A percentile compares a stretch with the other conserved stretches of the same genome.
These are phyloP conservation scores for Tragelaphus strepsiceros DNA, from an alignment of 2,113 vertebrate species.

Conservation along the genomic window DNA sequence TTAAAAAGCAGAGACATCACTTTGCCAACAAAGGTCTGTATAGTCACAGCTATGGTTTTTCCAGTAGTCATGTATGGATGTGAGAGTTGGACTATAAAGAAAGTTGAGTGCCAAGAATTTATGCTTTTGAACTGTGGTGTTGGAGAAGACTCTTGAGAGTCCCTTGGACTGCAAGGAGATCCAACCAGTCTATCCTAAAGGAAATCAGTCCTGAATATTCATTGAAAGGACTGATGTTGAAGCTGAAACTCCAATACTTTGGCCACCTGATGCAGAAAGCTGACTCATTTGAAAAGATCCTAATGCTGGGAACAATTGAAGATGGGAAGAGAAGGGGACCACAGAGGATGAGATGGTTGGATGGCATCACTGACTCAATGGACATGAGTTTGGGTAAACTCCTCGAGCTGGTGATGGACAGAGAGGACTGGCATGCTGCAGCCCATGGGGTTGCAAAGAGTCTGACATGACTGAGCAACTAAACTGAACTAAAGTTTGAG, in stretches of 20 bases:
- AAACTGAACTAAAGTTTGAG: not conserved
- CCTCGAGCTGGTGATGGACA: not conserved
- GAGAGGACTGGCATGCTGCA: not conserved
- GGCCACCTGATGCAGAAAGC: not conserved
- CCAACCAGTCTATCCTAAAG: not conserved
- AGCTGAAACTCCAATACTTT: not conserved
- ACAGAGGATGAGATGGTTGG: not conserved
- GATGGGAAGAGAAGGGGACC: not conserved
- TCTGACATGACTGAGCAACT: not conserved
- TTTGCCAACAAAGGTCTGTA: not conserved
- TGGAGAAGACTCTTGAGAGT: not conserved
- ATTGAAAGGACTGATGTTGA: not conserved
- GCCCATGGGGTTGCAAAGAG: not conserved
- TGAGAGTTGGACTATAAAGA: not conserved
- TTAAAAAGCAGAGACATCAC: not conserved
- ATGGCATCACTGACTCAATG: not conserved
- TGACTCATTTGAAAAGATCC: not conserved
- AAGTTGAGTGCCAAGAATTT: not conserved
- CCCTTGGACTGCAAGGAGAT: not conserved
- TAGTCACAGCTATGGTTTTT: not conserved
- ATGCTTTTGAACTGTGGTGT: not conserved
- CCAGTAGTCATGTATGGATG: not conserved
- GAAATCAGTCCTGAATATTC: not conserved
- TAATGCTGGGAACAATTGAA: not conserved
- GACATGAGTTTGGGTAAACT: not conserved